Conservation (phyloP, 2,113 vertebrate genomes). For the Indicator maculatus region DNA sequence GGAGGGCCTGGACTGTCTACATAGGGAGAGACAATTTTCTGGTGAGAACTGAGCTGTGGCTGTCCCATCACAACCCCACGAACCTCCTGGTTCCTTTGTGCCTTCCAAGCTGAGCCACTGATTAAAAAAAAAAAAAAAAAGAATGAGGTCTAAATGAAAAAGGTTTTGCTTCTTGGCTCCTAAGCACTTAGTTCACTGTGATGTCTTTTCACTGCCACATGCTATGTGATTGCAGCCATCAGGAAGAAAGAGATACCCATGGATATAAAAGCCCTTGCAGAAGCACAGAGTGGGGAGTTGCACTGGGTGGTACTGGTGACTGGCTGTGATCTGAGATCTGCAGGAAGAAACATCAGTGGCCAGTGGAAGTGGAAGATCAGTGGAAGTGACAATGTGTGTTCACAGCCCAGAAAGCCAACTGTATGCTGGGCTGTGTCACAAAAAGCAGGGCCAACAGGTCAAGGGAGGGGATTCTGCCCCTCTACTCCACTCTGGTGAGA, state of each 20-base stretch:
- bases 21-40: background rate
- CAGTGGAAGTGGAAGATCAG: too few species aligned
- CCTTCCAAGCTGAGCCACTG: background rate
- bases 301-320: background rate
- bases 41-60: background rate
- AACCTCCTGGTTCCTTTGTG: background rate
- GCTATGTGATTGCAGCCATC: background rate
- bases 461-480: background rate
- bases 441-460: background rate
- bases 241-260: background rate
- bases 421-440: too few species aligned
- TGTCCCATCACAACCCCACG: background rate
- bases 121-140: background rate
- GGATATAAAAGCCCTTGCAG: background rate
- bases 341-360: background rate
- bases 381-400: background rate
- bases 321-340: background rate
- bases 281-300: background rate
- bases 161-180: background rate
- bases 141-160: background rate
- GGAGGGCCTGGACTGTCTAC: background rate
- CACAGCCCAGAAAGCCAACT: background rate
- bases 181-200: background rate
- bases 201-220: background rate
- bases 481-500: background rate